These are phyloP conservation scores for Cydia splendana DNA, from an alignment of 1,140 invertebrate genomes.

Conservation along the genomic window DNA sequence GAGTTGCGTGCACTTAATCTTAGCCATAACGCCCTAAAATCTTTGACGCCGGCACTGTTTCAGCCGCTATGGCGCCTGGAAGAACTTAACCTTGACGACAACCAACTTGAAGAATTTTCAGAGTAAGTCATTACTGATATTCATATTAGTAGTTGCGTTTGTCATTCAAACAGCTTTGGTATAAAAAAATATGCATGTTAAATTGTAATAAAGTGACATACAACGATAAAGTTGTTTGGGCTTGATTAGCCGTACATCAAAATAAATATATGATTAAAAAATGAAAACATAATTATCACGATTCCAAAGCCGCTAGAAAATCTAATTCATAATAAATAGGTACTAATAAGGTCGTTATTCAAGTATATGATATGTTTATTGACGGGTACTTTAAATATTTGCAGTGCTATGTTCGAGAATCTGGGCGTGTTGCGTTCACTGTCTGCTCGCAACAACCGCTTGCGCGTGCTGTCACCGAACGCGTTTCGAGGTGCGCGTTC, in stretches of 20 bases:
- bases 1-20: conserved; percentile 10
- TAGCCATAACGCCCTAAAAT: neutral
- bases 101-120: neutral
- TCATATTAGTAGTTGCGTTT: neutral
- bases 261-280: too few species aligned
- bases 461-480: neutral
- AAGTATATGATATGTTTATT: too few species aligned
- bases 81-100: neutral
- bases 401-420: conserved; percentile 1
- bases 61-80: conserved; percentile 2
- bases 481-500: neutral
- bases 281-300: too few species aligned
- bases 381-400: neutral
- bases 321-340: too few species aligned
- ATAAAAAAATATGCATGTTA: too few species aligned
- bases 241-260: too few species aligned
- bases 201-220: too few species aligned
- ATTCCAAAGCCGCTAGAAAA: too few species aligned
- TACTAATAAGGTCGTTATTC: too few species aligned
- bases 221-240: too few species aligned
- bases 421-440: neutral
- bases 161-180: too few species aligned
- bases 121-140: neutral
- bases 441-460: conserved; percentile 13
- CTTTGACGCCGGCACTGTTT: neutral